phyloP scores from a whole-genome alignment of 2,888 invertebrate genomes.

The Lomographa bimaculata region DNA sequence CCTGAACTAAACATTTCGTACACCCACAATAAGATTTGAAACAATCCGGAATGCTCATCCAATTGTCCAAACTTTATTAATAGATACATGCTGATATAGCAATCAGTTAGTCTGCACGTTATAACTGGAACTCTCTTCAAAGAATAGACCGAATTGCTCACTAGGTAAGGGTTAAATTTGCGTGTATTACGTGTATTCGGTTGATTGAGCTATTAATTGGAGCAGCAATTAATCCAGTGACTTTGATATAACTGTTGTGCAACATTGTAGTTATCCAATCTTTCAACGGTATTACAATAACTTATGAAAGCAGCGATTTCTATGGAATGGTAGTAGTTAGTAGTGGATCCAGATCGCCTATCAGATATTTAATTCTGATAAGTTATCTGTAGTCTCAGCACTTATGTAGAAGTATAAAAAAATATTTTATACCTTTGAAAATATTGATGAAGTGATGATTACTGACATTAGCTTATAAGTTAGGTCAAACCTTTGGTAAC shows the following conservation, averaged over 20 bases:
- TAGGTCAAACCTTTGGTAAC: too few relatives aligned
- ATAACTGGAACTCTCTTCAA: not conserved
- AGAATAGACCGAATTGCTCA: conserved; percentile 1
- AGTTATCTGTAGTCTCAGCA: too few relatives aligned
- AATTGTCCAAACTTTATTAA: conserved; percentile 12
- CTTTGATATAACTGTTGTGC: conserved; percentile 21
- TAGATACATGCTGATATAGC: conserved; percentile 12
- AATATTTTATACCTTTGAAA: too few relatives aligned
- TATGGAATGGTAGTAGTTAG: too few relatives aligned
- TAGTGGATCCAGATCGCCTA: too few relatives aligned
- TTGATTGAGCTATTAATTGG: conserved; percentile 37
- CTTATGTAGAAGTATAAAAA: too few relatives aligned
- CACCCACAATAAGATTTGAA: conserved; percentile 2
- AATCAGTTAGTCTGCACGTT: conserved; percentile 10
- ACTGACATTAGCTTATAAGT: too few relatives aligned
- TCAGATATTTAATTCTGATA: too few relatives aligned
- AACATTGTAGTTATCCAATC: conserved; percentile 23
- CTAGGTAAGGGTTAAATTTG: conserved; percentile 14
- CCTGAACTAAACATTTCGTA: too few relatives aligned
- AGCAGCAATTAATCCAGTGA: conserved; percentile 34
- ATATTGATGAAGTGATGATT: too few relatives aligned
- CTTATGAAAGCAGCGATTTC: too few relatives aligned
- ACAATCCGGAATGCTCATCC: conserved; percentile 8
- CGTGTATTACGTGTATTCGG: conserved; percentile 20
- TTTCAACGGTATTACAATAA: conserved; percentile 1